Evolutionary conservation across 2,888 invertebrate species (phyloP).

Genomic region (Mystacides longicornis): DNA sequence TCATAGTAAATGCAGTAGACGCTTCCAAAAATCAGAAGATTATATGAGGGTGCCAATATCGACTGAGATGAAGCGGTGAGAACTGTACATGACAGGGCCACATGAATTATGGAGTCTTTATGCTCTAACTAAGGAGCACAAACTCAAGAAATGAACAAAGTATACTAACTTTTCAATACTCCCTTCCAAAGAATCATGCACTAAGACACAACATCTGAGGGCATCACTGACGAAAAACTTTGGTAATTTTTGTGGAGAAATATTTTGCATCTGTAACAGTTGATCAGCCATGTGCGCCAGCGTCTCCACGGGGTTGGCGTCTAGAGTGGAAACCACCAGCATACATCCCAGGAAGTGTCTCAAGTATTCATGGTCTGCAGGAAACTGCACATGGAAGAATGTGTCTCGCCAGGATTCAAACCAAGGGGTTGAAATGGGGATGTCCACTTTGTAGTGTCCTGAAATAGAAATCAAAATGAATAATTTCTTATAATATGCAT

Average conservation of each 20-base stretch:
- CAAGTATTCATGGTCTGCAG: constrained; percentile 93
- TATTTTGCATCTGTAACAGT: constrained; percentile 69
- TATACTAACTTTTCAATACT: constrained; percentile 65
- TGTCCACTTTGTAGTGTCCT: constrained; percentile 55
- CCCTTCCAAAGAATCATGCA: constrained; percentile 74
- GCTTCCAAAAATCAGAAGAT: no score
- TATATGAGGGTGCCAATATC: no score
- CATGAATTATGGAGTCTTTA: no score
- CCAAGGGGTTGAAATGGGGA: constrained; percentile 82
- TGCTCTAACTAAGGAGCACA: no score
- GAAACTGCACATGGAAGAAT: constrained; percentile 80
- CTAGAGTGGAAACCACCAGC: constrained; percentile 64
- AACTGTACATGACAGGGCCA: no score
- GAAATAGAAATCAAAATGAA: no score
- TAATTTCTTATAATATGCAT: no score
- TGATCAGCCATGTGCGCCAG: constrained; percentile 75
- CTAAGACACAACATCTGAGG: constrained; percentile 79
- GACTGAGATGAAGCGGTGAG: no score
- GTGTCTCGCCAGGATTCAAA: constrained; percentile 93
- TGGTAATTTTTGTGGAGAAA: constrained; percentile 68
- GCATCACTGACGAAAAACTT: constrained; percentile 77
- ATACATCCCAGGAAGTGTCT: constrained; percentile 81
- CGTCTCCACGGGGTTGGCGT: constrained; percentile 68
- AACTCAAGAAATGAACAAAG: no score
- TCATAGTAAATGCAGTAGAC: no score